These are phyloP conservation scores for Daboia siamensis DNA, from an alignment of 2,113 vertebrate species.

Conservation along the genomic window DNA sequence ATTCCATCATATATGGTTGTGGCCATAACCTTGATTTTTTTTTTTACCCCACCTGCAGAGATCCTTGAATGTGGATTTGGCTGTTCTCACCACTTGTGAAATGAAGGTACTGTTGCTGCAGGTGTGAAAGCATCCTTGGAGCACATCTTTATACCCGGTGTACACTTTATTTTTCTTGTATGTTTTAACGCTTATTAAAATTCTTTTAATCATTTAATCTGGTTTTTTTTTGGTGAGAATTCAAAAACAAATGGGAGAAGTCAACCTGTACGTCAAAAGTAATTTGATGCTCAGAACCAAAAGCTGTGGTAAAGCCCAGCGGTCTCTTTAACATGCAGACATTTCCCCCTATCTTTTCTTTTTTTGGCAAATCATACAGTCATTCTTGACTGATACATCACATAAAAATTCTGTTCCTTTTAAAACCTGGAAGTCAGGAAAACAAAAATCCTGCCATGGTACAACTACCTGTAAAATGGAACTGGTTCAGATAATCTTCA, in stretches of 20 bases:
- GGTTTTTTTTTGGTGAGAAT: conserved; percentile 54
- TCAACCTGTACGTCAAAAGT: conserved; percentile 50
- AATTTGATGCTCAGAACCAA: conserved; percentile 58
- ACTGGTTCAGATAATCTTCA: conserved; percentile 65
- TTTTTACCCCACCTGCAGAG: background rate
- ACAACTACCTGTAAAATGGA: conserved; percentile 63
- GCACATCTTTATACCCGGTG: conserved; percentile 66
- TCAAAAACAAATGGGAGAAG: conserved; percentile 60
- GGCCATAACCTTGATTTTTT: background rate
- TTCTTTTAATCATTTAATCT: conserved; percentile 48
- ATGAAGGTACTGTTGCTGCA: conserved; percentile 37
- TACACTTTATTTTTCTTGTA: conserved; percentile 71
- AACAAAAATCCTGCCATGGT: conserved; percentile 69
- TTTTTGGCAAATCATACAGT: conserved; percentile 71
- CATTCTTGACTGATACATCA: conserved; percentile 66
- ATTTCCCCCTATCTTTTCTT: conserved; percentile 57
- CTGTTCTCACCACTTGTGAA: conserved; percentile 52
- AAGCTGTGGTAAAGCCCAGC: conserved; percentile 58
- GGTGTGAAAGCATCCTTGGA: conserved; percentile 58
- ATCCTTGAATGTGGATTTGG: conserved; percentile 60
- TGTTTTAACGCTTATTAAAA: conserved; percentile 63
- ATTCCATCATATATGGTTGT: background rate
- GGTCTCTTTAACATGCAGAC: conserved; percentile 66
- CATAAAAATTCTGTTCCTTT: conserved; percentile 62
- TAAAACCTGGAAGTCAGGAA: conserved; percentile 60